Conservation (phyloP, 2,888 invertebrate genomes). For the Agrenia bidenticulata region DNA sequence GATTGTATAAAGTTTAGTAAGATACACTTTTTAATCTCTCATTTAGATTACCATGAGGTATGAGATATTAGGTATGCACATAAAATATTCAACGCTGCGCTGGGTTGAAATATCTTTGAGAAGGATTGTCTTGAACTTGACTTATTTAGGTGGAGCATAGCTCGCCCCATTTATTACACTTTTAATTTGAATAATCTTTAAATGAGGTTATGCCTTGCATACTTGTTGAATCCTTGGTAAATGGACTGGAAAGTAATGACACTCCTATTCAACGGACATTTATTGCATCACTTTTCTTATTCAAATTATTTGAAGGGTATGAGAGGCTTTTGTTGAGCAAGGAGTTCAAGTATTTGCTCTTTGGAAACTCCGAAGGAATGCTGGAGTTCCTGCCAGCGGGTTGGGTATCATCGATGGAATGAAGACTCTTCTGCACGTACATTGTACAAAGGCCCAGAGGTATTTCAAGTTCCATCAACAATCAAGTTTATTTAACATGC, state of each 20-base stretch:
- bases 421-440: constrained; percentile 6
- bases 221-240: constrained; percentile 11
- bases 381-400: neutral
- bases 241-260: constrained; percentile 25
- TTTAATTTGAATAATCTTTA: constrained; percentile 23
- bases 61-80: no score
- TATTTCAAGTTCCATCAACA: neutral
- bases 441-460: neutral
- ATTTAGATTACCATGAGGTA: neutral
- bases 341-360: constrained; percentile 22
- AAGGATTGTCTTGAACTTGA: no score
- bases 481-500: constrained; percentile 18
- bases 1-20: neutral
- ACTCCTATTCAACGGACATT: constrained; percentile 18
- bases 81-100: no score
- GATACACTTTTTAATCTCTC: constrained; percentile 8
- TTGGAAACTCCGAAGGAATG: neutral
- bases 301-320: constrained; percentile 14
- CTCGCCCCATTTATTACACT: constrained; percentile 16
- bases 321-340: constrained; percentile 17
- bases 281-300: constrained; percentile 21
- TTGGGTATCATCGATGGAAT: neutral
- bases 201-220: constrained; percentile 14
- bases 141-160: neutral
- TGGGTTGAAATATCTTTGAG: no score